Evolutionary conservation across 1,140 invertebrate species (phyloP), one percentile per base, ranked within the genome.

Genomic region (Pomacea maculata): DNA sequence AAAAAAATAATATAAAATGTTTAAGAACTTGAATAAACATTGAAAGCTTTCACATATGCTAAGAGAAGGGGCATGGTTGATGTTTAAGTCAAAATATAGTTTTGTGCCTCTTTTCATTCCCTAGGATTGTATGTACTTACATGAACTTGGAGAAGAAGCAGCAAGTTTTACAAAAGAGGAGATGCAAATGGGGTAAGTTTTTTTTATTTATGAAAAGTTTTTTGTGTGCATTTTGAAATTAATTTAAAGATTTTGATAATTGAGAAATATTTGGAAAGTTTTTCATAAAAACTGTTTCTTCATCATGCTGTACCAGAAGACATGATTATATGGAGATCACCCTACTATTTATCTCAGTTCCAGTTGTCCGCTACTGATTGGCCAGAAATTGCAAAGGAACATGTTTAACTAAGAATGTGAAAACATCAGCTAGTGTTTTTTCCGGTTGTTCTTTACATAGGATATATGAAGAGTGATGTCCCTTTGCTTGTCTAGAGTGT

Each of bases 141-240:
- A 99, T 93, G 98, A 99, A 91, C 94, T 99, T 91, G 98, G 96
- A 87, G 97, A 99, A 93, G 95, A 96, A 83, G 96, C 97, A 88
- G 97, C 97, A 83, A 98, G 96, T 90, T 99, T 99, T 92, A 99
- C 97, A 7, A 99, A 99, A 92, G 97, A 99, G 92, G 97, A 99
- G 93, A 99, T 99, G 98, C 98, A 99, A 91, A 95, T 96, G 90
- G 98, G 98, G 78, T 92, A 88, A 82, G 83, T 84, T 15, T 25
- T 52, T 7, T n/a, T 6, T 3, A 6, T 25, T 15, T 57, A 64
- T 29, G 6, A 45, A 45, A 0, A 45, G 34, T 45, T 45, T 45
- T 45, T 45, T 6, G 2, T 6, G 6, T 45, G 34, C 34, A 45
- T 45, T 4, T 45, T 45, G 34, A 6, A 45, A 45, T 45, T 45